phyloP scores from a whole-genome alignment of 92 coral and sea anemone species.

The Palythoa grandiflora region DNA sequence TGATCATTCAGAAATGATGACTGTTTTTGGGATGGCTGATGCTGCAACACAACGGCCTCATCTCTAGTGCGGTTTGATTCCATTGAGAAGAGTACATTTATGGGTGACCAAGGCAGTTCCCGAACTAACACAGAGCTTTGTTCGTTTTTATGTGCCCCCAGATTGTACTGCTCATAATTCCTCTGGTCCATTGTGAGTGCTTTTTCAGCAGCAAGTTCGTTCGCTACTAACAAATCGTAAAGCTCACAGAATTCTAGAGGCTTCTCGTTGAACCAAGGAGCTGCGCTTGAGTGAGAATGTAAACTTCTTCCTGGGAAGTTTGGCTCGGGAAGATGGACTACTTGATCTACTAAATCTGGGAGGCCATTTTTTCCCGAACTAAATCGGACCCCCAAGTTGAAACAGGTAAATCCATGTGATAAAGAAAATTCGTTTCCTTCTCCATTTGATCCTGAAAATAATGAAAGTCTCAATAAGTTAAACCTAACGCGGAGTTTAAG shows the following conservation, averaged over 20 bases:
- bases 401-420: not conserved
- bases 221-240: constrained; percentile 2
- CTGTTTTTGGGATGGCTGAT: not conserved
- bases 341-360: not conserved
- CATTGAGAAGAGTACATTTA: constrained; percentile 18
- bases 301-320: not conserved
- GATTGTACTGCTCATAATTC: not conserved
- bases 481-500: not conserved
- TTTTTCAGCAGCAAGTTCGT: not conserved
- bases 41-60: not conserved
- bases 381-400: constrained; percentile 20
- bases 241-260: constrained; percentile 24
- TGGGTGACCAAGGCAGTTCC: constrained; percentile 11
- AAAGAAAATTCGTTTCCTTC: not conserved
- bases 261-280: not conserved
- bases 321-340: not conserved
- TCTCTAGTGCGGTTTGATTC: not conserved
- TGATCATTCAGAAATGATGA: too few species aligned
- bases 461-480: not conserved
- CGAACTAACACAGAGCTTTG: not conserved
- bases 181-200: not conserved
- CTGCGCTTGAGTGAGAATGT: not conserved
- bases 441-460: not conserved
- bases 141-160: not conserved
- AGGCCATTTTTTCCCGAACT: not conserved